Base-by-base conservation (phyloP, 2,888 invertebrate species). In the Amiota minor region DNA sequence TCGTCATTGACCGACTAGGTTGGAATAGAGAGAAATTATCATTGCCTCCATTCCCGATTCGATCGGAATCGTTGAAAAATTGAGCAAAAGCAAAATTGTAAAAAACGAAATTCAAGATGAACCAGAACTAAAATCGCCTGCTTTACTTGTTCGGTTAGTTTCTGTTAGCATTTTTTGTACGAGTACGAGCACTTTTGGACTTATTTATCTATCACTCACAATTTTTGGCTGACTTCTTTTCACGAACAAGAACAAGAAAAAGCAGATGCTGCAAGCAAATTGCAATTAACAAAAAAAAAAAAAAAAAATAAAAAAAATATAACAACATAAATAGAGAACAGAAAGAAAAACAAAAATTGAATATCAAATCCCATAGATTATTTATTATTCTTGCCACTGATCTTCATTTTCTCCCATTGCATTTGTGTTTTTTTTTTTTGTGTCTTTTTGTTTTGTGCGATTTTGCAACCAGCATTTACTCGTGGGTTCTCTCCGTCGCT, bases 121-220 rank as follows among this genome's bases (percentile, higher is more conserved):
- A 35, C 6, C 2, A 35, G 35, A 64, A 61, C 72, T 18, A 45
- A 68, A 20, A 53, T 23, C 11, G n/a, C 10, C 62, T n/a, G 49
- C 67, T 11, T 45, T 73, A 76, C 80, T 79, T 56, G 83, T 71
- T 78, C 62, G 74, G 79, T 80, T 71, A 79, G 84, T 83, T 83
- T 75, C 73, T 14, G 18, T 23, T 74, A 80, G 73, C 79, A 78
- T 79, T 77, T 80, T 77, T 79, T 23, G 62, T 69, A 55, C n/a
- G n/a, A n/a, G 45, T 35, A 35, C 35, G n/a, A n/a, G n/a, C 8
- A 35, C 62, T 35, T 12, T 73, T 76, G 82, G 81, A 80, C 80
- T 80, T 84, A 82, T 76, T 77, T 79, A 56, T 67, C 73, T 74
- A 64, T 64, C 67, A 67, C 64, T 72, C 35, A 35, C 4, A 59